Conservation (phyloP, 2,113 vertebrate genomes). For the Turnix velox region DNA sequence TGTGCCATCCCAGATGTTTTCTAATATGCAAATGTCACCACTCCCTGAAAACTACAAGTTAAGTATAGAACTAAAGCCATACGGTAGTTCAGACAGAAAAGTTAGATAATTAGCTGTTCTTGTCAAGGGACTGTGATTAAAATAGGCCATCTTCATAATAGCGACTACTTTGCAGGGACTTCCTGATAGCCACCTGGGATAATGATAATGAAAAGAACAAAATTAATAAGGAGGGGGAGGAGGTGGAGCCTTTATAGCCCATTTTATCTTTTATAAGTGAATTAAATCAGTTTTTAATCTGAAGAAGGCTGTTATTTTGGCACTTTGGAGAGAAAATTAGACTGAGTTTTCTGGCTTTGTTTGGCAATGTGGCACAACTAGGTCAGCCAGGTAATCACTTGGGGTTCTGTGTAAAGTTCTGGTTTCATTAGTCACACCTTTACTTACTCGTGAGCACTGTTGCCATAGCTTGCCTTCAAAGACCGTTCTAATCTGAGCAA, state of each 20-base stretch:
- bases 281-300: constrained; percentile 9
- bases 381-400: background rate
- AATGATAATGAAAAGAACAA: constrained; percentile 51
- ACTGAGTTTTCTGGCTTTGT: background rate
- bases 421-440: background rate
- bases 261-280: background rate
- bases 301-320: background rate
- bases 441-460: background rate
- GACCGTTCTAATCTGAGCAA: background rate
- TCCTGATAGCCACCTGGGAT: constrained; percentile 45
- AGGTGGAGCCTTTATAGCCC: background rate
- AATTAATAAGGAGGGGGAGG: constrained; percentile 25
- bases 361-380: background rate
- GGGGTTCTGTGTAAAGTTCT: background rate
- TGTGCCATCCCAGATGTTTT: background rate
- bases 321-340: background rate
- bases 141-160: constrained; percentile 51
- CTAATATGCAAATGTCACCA: background rate
- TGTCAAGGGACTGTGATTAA: constrained; percentile 60
- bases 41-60: background rate
- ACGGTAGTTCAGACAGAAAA: constrained; percentile 35
- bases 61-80: constrained; percentile 35
- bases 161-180: constrained; percentile 41
- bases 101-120: constrained; percentile 59
- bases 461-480: background rate